Percentiles rank a stretch among this genome's conserved stretches.
These are phyloP conservation scores for Kryptopterus vitreolus DNA, from an alignment of 2,797 vertebrate species.

Conservation along the genomic window DNA sequence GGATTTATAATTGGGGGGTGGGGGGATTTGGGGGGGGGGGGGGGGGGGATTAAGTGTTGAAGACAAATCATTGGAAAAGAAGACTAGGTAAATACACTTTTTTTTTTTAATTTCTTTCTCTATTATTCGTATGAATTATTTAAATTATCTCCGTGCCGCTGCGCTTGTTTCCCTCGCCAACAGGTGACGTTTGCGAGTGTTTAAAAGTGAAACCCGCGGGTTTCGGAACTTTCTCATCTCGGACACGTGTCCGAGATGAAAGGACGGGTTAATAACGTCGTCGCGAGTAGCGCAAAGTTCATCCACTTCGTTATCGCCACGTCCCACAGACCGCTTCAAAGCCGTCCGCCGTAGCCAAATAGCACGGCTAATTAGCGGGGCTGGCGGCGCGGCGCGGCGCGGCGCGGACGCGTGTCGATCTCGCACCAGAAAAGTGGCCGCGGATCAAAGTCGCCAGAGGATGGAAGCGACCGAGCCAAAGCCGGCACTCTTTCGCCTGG, in stretches of 20 bases:
- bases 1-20: too few species aligned
- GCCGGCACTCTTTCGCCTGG: not conserved
- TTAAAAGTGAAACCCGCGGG: not conserved
- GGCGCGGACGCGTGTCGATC: not conserved
- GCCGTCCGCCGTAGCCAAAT: not conserved
- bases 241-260: not conserved
- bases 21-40: too few species aligned
- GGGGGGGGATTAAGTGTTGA: too few species aligned
- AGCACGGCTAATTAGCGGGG: slow-evolving; percentile 28
- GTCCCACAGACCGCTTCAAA: slow-evolving; percentile 31
- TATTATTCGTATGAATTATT: too few species aligned
- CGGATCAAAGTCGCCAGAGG: slow-evolving; percentile 7
- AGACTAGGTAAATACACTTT: too few species aligned
- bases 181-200: not conserved
- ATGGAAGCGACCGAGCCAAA: slow-evolving; percentile 10
- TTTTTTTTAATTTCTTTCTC: too few species aligned
- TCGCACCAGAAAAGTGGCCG: not conserved
- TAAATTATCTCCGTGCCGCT: too few species aligned
- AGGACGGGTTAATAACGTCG: not conserved
- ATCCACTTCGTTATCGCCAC: slow-evolving; percentile 18
- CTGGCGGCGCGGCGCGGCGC: too few species aligned
- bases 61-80: too few species aligned
- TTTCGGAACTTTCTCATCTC: too few species aligned
- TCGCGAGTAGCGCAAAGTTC: slow-evolving; percentile 22
- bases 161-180: too few species aligned